Percentiles rank a stretch among this genome's conserved stretches.
Evolutionary conservation across 2,797 vertebrate genomes (phyloP).

Genomic region (Hydrolagus colliei): DNA sequence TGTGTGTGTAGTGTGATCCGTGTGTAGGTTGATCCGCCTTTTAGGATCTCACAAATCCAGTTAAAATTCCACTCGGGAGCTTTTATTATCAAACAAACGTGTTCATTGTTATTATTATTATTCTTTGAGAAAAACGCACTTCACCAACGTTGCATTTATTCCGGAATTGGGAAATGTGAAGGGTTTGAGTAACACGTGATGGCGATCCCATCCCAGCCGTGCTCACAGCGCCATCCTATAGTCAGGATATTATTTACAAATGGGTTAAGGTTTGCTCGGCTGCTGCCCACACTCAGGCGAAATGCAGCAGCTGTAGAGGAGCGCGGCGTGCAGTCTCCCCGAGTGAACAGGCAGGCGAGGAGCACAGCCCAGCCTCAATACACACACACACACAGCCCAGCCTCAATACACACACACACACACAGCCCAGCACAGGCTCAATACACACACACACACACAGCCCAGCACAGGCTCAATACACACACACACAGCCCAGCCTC

Average conservation of each 20-base stretch:
- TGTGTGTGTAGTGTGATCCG: no score
- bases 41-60: no score
- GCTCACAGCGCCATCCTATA: conserved; percentile 11
- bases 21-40: no score
- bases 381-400: neutral
- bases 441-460: no score
- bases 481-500: no score
- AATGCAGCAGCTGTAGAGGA: neutral
- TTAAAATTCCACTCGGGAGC: no score
- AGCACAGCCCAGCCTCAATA: neutral
- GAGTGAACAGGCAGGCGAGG: neutral
- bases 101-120: no score
- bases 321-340: neutral
- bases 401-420: no score
- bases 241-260: conserved; percentile 17
- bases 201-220: neutral
- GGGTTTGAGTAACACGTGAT: neutral
- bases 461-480: no score
- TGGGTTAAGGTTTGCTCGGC: conserved; percentile 11
- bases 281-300: conserved; percentile 14
- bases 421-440: no score
- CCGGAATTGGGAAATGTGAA: neutral
- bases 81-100: no score
- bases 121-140: no score
- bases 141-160: neutral